phyloP scores from a whole-genome alignment of 1,140 invertebrate genomes.

The Hesperophylax magnus region DNA sequence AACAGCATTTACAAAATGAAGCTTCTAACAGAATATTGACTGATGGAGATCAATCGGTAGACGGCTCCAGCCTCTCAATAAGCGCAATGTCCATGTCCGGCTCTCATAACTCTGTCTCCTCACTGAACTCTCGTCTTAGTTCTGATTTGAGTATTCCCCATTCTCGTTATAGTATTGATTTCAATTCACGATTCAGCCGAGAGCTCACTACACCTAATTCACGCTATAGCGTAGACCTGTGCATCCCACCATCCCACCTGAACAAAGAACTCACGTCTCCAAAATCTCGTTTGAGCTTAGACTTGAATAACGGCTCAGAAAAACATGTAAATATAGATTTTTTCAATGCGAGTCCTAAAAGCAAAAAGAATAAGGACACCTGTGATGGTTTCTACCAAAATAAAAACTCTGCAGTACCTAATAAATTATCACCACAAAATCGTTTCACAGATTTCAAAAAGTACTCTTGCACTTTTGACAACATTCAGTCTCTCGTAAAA shows the following conservation, averaged over 20 bases:
- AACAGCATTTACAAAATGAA: constrained; percentile 55
- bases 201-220: constrained; percentile 74
- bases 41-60: constrained; percentile 67
- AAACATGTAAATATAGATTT: constrained; percentile 70
- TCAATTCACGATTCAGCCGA: constrained; percentile 71
- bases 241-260: constrained; percentile 69
- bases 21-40: constrained; percentile 44
- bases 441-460: constrained; percentile 76
- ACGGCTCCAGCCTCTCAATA: constrained; percentile 68
- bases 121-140: constrained; percentile 73
- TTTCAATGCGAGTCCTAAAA: constrained; percentile 69
- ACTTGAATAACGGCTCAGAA: constrained; percentile 71
- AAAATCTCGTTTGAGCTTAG: constrained; percentile 73
- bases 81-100: constrained; percentile 65
- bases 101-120: constrained; percentile 69
- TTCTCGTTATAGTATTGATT: constrained; percentile 71
- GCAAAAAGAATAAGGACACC: constrained; percentile 66
- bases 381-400: constrained; percentile 60
- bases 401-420: constrained; percentile 64
- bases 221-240: constrained; percentile 74
- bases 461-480: constrained; percentile 84
- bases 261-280: constrained; percentile 73
- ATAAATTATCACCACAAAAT: constrained; percentile 69
- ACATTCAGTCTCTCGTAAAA: constrained; percentile 81
- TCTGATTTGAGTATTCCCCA: constrained; percentile 73